A percentile compares a stretch with the other conserved stretches of the same genome.
Conservation (phyloP, 2,797 vertebrate genomes). For the Philypnodon macrostomus region DNA sequence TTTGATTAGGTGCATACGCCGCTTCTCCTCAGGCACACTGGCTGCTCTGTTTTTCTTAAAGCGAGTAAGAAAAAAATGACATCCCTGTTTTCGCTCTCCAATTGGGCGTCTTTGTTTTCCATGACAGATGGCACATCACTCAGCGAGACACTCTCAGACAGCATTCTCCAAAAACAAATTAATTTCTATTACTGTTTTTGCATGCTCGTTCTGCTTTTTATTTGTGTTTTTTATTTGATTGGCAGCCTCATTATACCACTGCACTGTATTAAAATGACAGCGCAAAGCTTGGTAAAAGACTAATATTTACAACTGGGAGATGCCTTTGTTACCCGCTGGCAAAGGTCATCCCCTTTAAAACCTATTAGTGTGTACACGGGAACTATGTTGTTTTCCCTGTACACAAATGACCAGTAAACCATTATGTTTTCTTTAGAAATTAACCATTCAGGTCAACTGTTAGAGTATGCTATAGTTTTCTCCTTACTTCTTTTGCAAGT, state of each 20-base stretch:
- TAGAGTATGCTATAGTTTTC: neutral
- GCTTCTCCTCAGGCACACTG: slow-evolving; percentile 43
- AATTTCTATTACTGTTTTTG: slow-evolving; percentile 66
- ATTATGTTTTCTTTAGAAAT: neutral
- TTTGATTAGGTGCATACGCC: slow-evolving; percentile 54
- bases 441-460: neutral
- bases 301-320: slow-evolving; percentile 35
- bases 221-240: slow-evolving; percentile 43
- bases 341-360: slow-evolving; percentile 17
- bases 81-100: slow-evolving; percentile 55
- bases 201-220: slow-evolving; percentile 38
- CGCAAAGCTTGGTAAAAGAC: slow-evolving; percentile 22
- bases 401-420: neutral
- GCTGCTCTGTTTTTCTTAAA: slow-evolving; percentile 57
- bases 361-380: slow-evolving; percentile 4
- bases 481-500: no score
- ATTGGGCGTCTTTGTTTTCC: slow-evolving; percentile 55
- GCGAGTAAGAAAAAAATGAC: slow-evolving; percentile 35
- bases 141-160: slow-evolving; percentile 57
- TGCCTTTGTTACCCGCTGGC: slow-evolving; percentile 12
- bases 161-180: slow-evolving; percentile 68
- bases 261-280: slow-evolving; percentile 29
- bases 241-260: slow-evolving; percentile 52
- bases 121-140: slow-evolving; percentile 71
- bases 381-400: neutral